These are phyloP conservation scores for Platichthys stellatus DNA, from an alignment of 2,113 vertebrate genomes.

Conservation along the genomic window DNA sequence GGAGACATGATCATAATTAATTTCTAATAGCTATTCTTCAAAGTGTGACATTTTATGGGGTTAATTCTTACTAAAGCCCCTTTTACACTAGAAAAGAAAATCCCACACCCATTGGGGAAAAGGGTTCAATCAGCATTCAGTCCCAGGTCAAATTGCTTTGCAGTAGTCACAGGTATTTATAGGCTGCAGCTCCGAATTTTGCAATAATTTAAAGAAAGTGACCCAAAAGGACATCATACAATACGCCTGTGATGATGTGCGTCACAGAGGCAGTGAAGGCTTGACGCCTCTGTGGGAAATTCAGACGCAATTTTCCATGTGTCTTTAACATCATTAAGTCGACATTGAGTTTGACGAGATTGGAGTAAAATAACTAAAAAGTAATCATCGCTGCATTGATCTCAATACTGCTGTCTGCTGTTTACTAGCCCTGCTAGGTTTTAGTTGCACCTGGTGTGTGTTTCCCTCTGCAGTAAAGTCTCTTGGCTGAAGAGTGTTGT, in stretches of 20 bases:
- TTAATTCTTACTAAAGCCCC: background rate
- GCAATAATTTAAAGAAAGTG: background rate
- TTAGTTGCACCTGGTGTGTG: slow-evolving; percentile 6
- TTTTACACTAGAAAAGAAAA: background rate
- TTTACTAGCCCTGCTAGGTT: too few relatives aligned
- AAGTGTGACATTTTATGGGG: slow-evolving; percentile 1
- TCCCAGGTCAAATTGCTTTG: background rate
- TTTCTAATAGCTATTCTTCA: background rate
- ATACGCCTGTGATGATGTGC: background rate
- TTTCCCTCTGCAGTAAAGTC: slow-evolving; percentile 6
- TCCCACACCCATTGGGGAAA: background rate
- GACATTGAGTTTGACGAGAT: background rate
- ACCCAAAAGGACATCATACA: background rate
- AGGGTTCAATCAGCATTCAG: background rate
- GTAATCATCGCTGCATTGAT: background rate
- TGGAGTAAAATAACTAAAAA: background rate
- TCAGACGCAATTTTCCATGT: background rate
- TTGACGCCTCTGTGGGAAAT: background rate
- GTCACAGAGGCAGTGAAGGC: background rate
- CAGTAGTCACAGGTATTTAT: background rate
- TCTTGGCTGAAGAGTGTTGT: slow-evolving; percentile 5
- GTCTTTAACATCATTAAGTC: background rate
- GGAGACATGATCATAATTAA: background rate
- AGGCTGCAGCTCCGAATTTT: background rate
- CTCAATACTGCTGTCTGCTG: background rate